A percentile compares a stretch with the other conserved stretches of the same genome.
phyloP scores from a whole-genome alignment of 2,113 vertebrate species.

The Myocastor coypus region DNA sequence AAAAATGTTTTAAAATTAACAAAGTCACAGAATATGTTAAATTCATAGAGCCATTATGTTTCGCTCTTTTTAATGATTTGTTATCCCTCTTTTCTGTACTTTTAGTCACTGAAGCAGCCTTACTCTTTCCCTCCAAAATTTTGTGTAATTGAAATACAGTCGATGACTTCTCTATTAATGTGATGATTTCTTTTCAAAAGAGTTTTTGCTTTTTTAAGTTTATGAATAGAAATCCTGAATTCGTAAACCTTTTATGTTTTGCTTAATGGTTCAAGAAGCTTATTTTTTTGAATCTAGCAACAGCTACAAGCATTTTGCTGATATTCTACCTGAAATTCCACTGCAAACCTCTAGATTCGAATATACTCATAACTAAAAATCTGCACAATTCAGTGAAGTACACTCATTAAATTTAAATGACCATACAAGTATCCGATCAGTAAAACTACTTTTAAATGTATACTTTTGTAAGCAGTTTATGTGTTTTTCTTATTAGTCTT shows the following conservation, averaged over 20 bases:
- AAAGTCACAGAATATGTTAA: neutral
- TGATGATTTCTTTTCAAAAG: neutral
- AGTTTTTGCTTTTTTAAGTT: neutral
- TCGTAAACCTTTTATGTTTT: neutral
- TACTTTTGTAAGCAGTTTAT: conserved; percentile 4
- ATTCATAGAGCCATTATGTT: neutral
- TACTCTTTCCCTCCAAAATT: neutral
- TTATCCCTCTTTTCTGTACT: neutral
- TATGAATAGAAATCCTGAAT: neutral
- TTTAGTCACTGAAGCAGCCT: neutral
- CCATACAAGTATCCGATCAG: neutral
- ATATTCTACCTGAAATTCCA: neutral
- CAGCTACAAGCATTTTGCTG: neutral
- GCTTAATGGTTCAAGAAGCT: neutral
- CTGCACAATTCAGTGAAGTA: neutral
- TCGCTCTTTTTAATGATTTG: neutral
- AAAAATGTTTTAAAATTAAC: neutral
- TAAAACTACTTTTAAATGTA: neutral
- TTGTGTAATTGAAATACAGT: neutral
- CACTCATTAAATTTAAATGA: conserved; percentile 23
- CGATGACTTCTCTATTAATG: neutral
- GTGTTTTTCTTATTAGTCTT: neutral
- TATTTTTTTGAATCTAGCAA: neutral
- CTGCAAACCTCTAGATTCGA: neutral
- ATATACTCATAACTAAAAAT: neutral